phyloP scores from a whole-genome alignment of 2,113 vertebrate species.

The Proterorhinus semilunaris region DNA sequence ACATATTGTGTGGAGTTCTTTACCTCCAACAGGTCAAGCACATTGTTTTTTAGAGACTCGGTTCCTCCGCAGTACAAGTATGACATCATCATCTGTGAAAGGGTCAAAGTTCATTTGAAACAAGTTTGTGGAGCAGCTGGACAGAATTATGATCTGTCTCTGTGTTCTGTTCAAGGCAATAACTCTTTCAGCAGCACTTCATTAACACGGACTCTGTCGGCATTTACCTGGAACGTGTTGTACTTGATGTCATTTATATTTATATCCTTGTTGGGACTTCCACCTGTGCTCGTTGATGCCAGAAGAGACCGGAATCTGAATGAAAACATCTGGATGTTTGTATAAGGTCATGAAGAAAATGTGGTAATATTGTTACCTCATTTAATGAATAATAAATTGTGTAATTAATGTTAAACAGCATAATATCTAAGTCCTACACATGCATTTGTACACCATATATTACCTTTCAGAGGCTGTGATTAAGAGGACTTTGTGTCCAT shows the following conservation, averaged over 20 bases:
- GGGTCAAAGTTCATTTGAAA: slow-evolving; percentile 18
- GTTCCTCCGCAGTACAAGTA: slow-evolving; percentile 95
- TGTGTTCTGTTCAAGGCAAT: neutral
- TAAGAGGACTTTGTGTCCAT: slow-evolving; percentile 95
- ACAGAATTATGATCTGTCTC: neutral
- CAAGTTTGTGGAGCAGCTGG: neutral
- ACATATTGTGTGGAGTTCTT: slow-evolving; percentile 41
- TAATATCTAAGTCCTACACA: too few species aligned
- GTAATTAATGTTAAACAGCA: too few species aligned
- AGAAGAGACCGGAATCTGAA: slow-evolving; percentile 91
- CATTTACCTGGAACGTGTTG: slow-evolving; percentile 87
- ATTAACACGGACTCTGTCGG: neutral
- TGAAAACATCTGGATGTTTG: neutral
- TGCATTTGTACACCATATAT: neutral
- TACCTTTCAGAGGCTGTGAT: slow-evolving; percentile 95
- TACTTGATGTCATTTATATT: slow-evolving; percentile 91
- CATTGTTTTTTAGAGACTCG: slow-evolving; percentile 86
- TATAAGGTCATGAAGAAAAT: neutral
- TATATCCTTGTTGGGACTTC: slow-evolving; percentile 80
- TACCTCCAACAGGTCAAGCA: slow-evolving; percentile 88
- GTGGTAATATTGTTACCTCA: neutral
- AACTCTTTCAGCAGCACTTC: neutral
- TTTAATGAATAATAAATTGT: neutral
- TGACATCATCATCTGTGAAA: slow-evolving; percentile 92
- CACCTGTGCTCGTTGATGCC: slow-evolving; percentile 79